A percentile compares a stretch with the other conserved stretches of the same genome.
Conservation (phyloP, 2,888 invertebrate genomes). For the Melipona bicolor region DNA sequence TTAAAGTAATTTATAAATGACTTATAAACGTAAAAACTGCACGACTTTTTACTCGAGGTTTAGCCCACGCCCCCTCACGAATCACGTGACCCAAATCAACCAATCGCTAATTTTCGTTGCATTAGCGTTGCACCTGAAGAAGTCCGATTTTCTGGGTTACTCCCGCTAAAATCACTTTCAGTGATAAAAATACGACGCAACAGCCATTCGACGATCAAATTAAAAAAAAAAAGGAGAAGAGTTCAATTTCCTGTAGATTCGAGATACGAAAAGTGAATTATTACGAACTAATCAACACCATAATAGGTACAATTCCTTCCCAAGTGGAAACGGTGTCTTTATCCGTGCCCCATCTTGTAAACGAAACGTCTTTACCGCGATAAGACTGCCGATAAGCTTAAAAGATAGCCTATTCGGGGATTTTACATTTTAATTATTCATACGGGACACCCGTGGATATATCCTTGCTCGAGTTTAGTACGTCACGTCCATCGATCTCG, state of each 20-base stretch:
- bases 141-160: too few relatives aligned
- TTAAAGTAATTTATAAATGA: neutral
- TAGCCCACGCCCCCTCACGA: too few relatives aligned
- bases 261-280: neutral
- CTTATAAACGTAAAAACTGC: too few relatives aligned
- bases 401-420: conserved; percentile 54
- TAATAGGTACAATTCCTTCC: conserved; percentile 3
- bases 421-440: conserved; percentile 62
- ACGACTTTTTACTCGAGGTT: too few relatives aligned
- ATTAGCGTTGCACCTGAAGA: too few relatives aligned
- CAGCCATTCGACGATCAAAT: neutral
- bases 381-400: conserved; percentile 43
- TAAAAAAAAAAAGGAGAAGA: too few relatives aligned
- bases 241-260: neutral
- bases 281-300: conserved; percentile 9
- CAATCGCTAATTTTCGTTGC: too few relatives aligned
- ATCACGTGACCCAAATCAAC: too few relatives aligned
- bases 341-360: conserved; percentile 48
- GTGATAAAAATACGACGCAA: neutral
- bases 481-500: conserved; percentile 63
- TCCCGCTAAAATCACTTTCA: too few relatives aligned
- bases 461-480: conserved; percentile 58
- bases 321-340: neutral
- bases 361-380: conserved; percentile 48
- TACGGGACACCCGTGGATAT: conserved; percentile 57